Conservation (phyloP, 2,888 invertebrate species). For the Habroteleia sp. region DNA sequence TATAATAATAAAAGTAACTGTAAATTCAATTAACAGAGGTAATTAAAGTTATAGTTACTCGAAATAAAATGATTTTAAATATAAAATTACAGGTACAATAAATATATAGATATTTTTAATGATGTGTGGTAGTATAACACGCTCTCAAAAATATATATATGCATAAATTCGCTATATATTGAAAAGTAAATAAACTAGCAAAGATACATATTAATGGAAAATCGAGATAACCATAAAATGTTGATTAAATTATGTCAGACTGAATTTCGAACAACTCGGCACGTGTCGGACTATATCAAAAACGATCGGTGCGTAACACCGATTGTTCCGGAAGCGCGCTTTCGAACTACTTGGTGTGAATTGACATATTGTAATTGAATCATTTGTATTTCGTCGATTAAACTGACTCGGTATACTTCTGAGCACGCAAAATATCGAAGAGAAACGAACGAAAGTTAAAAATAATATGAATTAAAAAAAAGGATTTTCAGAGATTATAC, state of each 20-base stretch:
- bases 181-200: slow-evolving; percentile 51
- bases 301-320: slow-evolving; percentile 56
- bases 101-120: slow-evolving; percentile 25
- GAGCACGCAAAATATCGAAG: slow-evolving; percentile 17
- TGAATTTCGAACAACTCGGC: slow-evolving; percentile 58
- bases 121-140: slow-evolving; percentile 13
- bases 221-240: slow-evolving; percentile 50
- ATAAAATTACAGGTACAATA: too few species aligned
- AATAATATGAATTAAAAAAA: slow-evolving; percentile 3
- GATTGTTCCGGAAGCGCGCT: slow-evolving; percentile 60
- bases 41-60: too few species aligned
- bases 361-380: slow-evolving; percentile 63
- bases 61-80: too few species aligned
- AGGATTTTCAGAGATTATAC: neutral
- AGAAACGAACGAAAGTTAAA: slow-evolving; percentile 15
- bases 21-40: too few species aligned
- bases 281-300: slow-evolving; percentile 61
- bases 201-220: slow-evolving; percentile 58
- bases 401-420: slow-evolving; percentile 41
- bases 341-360: slow-evolving; percentile 47
- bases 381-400: slow-evolving; percentile 55
- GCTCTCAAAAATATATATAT: slow-evolving; percentile 12
- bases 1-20: too few species aligned
- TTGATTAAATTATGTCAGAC: slow-evolving; percentile 59
- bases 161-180: slow-evolving; percentile 4